Conservation (phyloP, 1,140 invertebrate genomes). For the Sinella curviseta region DNA sequence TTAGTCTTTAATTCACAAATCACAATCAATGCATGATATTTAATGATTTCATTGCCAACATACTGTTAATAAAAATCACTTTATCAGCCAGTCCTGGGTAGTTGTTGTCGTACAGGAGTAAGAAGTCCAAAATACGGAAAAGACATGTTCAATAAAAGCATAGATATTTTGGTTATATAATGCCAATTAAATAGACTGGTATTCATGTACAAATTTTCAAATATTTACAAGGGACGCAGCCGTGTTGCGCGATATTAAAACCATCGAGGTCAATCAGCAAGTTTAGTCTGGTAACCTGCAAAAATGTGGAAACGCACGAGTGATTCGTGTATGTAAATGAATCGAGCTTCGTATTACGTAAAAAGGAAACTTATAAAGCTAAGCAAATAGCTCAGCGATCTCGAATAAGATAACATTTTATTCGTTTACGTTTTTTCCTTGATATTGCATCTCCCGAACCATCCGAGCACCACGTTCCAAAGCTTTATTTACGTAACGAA, state of each 20-base stretch:
- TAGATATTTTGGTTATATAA: too few relatives aligned
- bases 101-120: slow-evolving; percentile 6
- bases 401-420: background rate
- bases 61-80: background rate
- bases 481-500: background rate
- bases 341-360: too few relatives aligned
- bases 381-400: background rate
- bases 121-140: slow-evolving; percentile 6
- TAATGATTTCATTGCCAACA: background rate
- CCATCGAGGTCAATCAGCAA: slow-evolving; percentile 11
- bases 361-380: background rate
- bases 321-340: too few relatives aligned
- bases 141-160: background rate
- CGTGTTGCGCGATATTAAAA: background rate
- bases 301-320: background rate
- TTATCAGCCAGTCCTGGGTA: background rate
- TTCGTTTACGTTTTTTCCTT: slow-evolving; percentile 12
- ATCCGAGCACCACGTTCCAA: background rate
- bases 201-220: background rate
- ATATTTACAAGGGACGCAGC: background rate
- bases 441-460: background rate
- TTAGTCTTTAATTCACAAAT: slow-evolving; percentile 1
- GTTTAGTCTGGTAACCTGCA: background rate
- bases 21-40: background rate
- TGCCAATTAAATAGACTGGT: background rate